phyloP scores from a whole-genome alignment of 2,113 vertebrate species.

The Mionectes macconnelli region DNA sequence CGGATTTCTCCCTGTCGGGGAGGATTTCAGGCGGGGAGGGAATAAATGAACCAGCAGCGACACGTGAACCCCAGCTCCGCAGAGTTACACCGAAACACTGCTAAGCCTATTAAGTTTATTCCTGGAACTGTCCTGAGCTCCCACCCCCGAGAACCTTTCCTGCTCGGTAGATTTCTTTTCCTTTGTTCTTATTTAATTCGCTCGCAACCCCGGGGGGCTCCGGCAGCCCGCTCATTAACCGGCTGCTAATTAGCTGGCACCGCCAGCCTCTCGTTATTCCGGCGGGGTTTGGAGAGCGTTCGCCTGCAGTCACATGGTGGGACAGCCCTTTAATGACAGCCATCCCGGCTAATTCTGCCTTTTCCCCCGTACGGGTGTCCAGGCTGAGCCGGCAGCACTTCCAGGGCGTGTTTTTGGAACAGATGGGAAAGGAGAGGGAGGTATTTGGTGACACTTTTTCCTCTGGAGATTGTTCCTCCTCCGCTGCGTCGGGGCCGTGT shows the following conservation, averaged over 20 bases:
- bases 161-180: conserved; percentile 8
- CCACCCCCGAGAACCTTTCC: neutral
- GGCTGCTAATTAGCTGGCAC: conserved; percentile 61
- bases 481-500: neutral
- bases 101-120: conserved; percentile 61
- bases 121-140: conserved; percentile 44
- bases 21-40: too few species aligned
- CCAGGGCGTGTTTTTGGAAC: neutral
- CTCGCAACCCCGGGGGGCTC: neutral
- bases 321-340: neutral
- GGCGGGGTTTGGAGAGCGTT: neutral
- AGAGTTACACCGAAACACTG: neutral
- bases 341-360: neutral
- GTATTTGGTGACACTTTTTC: neutral
- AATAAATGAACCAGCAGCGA: conserved; percentile 31
- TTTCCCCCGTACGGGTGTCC: neutral
- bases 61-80: neutral
- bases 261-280: neutral
- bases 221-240: neutral
- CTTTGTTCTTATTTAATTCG: conserved; percentile 60
- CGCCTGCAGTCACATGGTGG: neutral
- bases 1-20: neutral
- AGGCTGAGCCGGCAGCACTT: neutral
- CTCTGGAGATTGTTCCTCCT: neutral
- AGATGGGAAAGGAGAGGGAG: neutral